Evolutionary conservation across 2,113 vertebrate genomes (phyloP).

Genomic region (Corvus hawaiiensis): DNA sequence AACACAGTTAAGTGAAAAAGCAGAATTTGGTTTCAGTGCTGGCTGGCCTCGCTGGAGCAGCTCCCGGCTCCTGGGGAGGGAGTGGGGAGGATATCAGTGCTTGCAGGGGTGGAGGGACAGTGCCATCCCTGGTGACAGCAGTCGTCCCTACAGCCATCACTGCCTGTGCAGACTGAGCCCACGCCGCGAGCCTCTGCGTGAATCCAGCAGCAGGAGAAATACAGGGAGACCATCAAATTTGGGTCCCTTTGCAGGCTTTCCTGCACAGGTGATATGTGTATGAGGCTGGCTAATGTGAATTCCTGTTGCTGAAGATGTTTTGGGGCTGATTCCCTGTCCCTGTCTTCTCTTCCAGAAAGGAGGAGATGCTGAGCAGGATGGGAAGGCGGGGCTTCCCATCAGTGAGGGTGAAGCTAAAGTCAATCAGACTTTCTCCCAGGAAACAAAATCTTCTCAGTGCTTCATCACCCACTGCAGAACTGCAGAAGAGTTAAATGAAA

Average conservation of each 20-base stretch:
- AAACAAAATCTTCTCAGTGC: background rate
- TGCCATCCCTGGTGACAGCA: background rate
- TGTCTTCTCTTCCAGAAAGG: background rate
- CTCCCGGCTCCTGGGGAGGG: background rate
- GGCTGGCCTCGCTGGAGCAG: background rate
- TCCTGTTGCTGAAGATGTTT: background rate
- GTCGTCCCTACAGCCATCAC: background rate
- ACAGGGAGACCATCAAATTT: background rate
- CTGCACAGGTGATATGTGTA: accelerated
- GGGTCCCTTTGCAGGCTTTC: background rate
- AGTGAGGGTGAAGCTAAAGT: background rate
- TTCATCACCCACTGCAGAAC: background rate
- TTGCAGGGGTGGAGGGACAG: background rate
- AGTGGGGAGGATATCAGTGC: background rate
- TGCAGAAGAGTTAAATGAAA: background rate
- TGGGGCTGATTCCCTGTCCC: background rate
- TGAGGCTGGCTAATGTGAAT: background rate
- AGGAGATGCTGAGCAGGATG: background rate
- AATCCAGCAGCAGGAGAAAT: background rate
- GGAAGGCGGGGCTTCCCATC: background rate
- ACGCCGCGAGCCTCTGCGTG: accelerated
- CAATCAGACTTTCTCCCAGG: background rate
- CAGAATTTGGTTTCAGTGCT: background rate
- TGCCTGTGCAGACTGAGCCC: background rate
- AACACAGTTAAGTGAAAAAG: background rate